Percentiles rank a stretch among this genome's conserved stretches.
Conservation (phyloP, 2,888 invertebrate species). For the Micropterix aruncella region DNA sequence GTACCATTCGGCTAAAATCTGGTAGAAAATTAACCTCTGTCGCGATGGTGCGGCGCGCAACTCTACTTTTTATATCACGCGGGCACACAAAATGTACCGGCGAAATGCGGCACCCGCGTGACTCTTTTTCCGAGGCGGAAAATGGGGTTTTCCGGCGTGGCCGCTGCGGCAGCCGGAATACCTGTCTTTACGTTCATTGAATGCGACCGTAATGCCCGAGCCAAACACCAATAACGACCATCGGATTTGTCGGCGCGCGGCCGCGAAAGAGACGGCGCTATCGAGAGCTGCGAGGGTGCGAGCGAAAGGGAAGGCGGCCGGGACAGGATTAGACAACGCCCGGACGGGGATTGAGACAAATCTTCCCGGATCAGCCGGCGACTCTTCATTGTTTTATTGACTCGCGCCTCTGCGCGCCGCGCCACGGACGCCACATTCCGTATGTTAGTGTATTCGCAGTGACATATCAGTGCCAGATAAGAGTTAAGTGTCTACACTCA, state of each 20-base stretch:
- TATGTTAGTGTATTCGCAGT: no score
- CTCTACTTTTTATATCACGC: no score
- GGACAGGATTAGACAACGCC: background rate
- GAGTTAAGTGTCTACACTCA: no score
- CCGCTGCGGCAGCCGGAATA: background rate
- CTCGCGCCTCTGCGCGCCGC: background rate
- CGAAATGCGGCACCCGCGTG: background rate
- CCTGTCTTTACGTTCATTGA: slow-evolving; percentile 6
- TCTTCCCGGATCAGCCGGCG: background rate
- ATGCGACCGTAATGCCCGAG: slow-evolving; percentile 7
- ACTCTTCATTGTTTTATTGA: background rate
- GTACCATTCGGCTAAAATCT: no score
- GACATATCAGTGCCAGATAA: no score
- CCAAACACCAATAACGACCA: slow-evolving; percentile 10
- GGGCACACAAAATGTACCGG: no score
- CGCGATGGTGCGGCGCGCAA: no score
- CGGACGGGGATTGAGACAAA: background rate
- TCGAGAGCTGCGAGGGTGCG: background rate
- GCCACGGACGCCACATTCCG: no score
- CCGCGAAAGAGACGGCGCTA: slow-evolving; percentile 9
- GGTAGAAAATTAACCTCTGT: no score
- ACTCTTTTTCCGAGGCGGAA: background rate
- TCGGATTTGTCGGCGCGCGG: slow-evolving; percentile 10
- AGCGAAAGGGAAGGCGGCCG: background rate
- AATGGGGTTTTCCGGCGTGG: slow-evolving; percentile 2